These are phyloP conservation scores for Pygathrix nemaeus DNA, from an alignment of 2,113 vertebrate genomes.

Conservation along the genomic window DNA sequence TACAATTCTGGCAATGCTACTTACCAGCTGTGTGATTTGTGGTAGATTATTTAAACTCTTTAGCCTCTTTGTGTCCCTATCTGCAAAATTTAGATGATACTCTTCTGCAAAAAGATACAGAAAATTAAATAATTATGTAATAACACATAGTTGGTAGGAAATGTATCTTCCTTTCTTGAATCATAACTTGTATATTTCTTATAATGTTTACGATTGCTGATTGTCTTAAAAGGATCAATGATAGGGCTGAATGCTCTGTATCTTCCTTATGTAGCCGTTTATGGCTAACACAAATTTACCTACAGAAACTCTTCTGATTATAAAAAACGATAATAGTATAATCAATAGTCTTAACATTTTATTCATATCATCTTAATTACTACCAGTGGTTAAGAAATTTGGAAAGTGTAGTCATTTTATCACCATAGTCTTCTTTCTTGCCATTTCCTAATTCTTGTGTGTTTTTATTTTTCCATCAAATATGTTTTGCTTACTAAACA, in stretches of 20 bases:
- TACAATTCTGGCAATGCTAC: background rate
- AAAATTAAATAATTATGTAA: conserved; percentile 34
- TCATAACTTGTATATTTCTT: background rate
- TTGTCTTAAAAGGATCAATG: conserved; percentile 10
- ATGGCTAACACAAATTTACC: background rate
- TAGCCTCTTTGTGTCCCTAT: background rate
- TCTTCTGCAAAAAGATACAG: background rate
- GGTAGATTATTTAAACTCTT: background rate
- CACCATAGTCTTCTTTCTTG: background rate
- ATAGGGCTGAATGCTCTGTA: background rate
- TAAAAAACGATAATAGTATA: background rate
- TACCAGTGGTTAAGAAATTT: background rate
- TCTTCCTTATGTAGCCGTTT: background rate
- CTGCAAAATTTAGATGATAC: background rate
- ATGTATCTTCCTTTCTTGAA: conserved; percentile 9
- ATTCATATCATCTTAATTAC: background rate
- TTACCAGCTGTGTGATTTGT: background rate
- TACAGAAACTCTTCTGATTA: conserved; percentile 22
- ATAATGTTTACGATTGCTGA: background rate
- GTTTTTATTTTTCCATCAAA: conserved; percentile 17
- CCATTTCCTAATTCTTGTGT: background rate
- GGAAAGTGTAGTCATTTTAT: background rate
- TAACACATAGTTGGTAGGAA: background rate
- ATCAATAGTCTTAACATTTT: background rate
- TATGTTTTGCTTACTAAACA: conserved; percentile 40